These are phyloP conservation scores for Amiota mariae DNA, from an alignment of 2,888 invertebrate genomes.

Conservation along the genomic window DNA sequence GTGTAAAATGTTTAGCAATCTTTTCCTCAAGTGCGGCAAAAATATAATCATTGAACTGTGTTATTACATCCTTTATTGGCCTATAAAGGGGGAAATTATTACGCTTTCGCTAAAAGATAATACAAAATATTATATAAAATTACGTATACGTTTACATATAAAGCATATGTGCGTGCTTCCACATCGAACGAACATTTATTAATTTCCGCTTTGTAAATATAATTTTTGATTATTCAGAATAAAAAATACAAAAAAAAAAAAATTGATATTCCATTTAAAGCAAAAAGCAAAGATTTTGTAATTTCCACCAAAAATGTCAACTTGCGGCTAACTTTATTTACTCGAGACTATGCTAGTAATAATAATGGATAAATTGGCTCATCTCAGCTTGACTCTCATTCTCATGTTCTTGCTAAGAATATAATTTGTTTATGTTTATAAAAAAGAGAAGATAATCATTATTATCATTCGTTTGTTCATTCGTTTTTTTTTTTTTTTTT, in stretches of 20 bases:
- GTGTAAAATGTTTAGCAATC: not conserved
- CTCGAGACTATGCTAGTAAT: not conserved
- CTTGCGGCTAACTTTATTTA: conserved; percentile 39
- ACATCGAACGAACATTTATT: conserved; percentile 54
- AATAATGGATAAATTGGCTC: too few species aligned
- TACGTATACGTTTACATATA: conserved; percentile 46
- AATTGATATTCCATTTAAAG: conserved; percentile 28
- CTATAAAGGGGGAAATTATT: conserved; percentile 65
- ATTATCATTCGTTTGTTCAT: too few species aligned
- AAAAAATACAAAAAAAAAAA: conserved; percentile 44
- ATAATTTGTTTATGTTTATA: too few species aligned
- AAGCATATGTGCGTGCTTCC: not conserved
- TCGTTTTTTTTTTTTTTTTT: too few species aligned
- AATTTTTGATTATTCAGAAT: conserved; percentile 27
- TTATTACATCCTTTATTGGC: conserved; percentile 68
- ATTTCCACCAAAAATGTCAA: not conserved
- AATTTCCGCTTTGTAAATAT: conserved; percentile 53
- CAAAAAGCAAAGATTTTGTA: conserved; percentile 18
- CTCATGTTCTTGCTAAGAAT: too few species aligned
- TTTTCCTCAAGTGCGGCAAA: not conserved
- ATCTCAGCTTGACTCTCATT: too few species aligned
- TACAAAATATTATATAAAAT: conserved; percentile 50
- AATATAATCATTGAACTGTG: conserved; percentile 60
- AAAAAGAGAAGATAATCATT: too few species aligned
- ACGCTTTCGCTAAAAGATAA: not conserved